Evolutionary conservation across 2,113 vertebrate genomes (phyloP).

Genomic region (Setophaga kirtlandii): DNA sequence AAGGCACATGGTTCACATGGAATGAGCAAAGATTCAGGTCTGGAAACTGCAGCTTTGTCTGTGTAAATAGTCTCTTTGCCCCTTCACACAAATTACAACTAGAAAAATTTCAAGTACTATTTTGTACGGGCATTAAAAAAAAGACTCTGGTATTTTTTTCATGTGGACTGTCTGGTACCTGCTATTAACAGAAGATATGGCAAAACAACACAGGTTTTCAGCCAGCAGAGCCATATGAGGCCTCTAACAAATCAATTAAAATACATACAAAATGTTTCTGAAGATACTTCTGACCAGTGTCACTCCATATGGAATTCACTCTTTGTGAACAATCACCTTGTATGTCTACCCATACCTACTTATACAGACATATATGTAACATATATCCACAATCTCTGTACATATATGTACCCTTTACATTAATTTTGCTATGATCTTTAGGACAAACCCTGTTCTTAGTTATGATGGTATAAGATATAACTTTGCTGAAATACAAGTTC

Average conservation of each 20-base stretch:
- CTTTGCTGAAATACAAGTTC: not conserved
- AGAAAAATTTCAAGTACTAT: not conserved
- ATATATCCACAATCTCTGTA: not conserved
- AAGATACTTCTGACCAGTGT: not conserved
- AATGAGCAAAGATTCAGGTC: not conserved
- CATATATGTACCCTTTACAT: not conserved
- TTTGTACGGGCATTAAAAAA: not conserved
- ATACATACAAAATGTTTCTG: not conserved
- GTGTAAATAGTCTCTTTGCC: not conserved
- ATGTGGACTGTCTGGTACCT: not conserved
- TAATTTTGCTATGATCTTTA: not conserved
- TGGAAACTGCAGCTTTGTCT: not conserved
- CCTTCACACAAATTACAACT: not conserved
- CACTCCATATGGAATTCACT: not conserved
- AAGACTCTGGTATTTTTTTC: not conserved
- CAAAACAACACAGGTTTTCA: not conserved
- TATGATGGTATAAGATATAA: not conserved
- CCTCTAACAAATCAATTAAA: not conserved
- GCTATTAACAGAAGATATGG: not conserved
- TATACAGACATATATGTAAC: not conserved
- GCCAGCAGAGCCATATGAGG: not conserved
- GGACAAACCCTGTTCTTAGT: not conserved
- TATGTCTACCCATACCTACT: not conserved
- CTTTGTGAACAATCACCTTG: not conserved
- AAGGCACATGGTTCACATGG: not conserved